Conservation (phyloP, 2,888 invertebrate genomes). For the Holacanthella duospinosa region DNA sequence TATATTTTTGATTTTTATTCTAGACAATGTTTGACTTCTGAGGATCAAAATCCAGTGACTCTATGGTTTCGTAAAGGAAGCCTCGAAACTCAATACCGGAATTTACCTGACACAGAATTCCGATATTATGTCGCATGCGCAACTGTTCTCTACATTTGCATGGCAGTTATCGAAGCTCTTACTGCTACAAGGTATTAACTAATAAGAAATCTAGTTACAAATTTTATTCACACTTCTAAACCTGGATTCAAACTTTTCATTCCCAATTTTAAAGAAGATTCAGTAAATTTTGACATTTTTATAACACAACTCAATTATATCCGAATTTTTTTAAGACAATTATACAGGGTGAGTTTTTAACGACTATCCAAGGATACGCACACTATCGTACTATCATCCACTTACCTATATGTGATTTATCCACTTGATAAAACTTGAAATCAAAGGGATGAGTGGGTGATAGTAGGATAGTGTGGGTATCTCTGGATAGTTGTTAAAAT, state of each 20-base stretch:
- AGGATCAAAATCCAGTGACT: conserved; percentile 68
- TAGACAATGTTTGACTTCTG: conserved; percentile 52
- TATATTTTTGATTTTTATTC: too few species aligned
- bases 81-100: conserved; percentile 67
- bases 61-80: conserved; percentile 67
- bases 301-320: too few species aligned
- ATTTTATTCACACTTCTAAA: background rate
- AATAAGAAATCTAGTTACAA: background rate
- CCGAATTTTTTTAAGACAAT: too few species aligned
- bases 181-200: conserved; percentile 67
- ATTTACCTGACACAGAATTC: conserved; percentile 70
- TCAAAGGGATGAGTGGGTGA: too few species aligned
- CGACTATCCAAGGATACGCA: too few species aligned
- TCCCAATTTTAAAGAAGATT: too few species aligned
- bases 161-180: conserved; percentile 67
- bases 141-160: conserved; percentile 61
- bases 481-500: too few species aligned
- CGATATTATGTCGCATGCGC: conserved; percentile 74
- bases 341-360: too few species aligned
- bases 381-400: too few species aligned
- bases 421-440: too few species aligned
- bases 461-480: too few species aligned
- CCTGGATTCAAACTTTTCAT: background rate
- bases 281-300: background rate
- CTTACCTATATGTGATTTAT: too few species aligned